Percentiles rank a stretch among this genome's conserved stretches.
Conservation (phyloP, 2,113 vertebrate genomes). For the Cynoglossus semilaevis region DNA sequence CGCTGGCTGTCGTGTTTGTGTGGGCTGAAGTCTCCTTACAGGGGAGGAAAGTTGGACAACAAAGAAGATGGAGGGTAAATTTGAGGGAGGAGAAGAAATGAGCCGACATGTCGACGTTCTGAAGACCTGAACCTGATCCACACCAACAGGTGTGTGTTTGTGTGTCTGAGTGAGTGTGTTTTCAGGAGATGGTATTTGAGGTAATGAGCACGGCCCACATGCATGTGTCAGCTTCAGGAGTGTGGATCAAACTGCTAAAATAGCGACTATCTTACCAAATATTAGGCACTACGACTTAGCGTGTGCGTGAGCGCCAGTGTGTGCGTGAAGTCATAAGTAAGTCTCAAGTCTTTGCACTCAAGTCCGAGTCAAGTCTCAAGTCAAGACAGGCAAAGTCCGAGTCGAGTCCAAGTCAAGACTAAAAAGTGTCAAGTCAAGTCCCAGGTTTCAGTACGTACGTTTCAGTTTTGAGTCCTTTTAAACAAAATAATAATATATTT, state of each 20-base stretch:
- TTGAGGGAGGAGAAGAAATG: slow-evolving; percentile 66
- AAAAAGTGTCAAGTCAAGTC: no score
- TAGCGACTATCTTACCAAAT: no score
- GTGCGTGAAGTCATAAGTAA: no score
- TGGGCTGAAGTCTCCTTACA: slow-evolving; percentile 54
- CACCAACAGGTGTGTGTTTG: slow-evolving; percentile 43
- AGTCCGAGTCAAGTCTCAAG: no score
- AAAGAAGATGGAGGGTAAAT: slow-evolving; percentile 67
- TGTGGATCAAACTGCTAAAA: neutral
- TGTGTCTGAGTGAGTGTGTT: slow-evolving; percentile 25
- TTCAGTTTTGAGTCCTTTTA: no score
- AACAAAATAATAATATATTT: no score
- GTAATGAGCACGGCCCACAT: slow-evolving; percentile 25
- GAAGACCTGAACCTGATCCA: slow-evolving; percentile 62
- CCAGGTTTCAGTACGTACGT: no score
- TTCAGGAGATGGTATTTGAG: slow-evolving; percentile 30
- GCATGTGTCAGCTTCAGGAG: slow-evolving; percentile 10
- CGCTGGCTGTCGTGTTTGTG: slow-evolving; percentile 55
- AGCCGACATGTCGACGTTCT: slow-evolving; percentile 63
- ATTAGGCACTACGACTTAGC: no score
- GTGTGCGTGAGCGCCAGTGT: slow-evolving; percentile 20
- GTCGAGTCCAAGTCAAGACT: no score
- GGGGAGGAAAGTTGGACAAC: slow-evolving; percentile 71
- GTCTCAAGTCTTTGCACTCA: no score
- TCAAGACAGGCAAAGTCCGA: no score